phyloP scores from a whole-genome alignment of 53 echinoderm and acorn worm species.

The Stichopus horrens region DNA sequence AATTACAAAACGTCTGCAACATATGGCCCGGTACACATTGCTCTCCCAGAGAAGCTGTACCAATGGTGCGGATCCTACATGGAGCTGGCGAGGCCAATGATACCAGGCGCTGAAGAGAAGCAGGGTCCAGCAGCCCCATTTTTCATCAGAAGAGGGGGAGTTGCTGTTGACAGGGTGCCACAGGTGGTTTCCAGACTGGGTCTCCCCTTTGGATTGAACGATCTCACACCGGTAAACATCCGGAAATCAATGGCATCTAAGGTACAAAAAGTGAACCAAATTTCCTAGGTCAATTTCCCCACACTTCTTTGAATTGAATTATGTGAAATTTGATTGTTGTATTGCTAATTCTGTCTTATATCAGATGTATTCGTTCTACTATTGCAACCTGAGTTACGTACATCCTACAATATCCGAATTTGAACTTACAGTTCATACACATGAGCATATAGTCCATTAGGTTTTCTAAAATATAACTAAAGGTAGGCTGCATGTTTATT shows the following conservation, averaged over 20 bases:
- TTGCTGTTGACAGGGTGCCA: neutral
- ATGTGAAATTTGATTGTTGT: too few relatives aligned
- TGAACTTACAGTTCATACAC: too few relatives aligned
- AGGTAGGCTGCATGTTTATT: too few relatives aligned
- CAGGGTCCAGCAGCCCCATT: neutral
- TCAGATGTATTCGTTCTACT: too few relatives aligned
- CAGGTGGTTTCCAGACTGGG: neutral
- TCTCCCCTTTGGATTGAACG: neutral
- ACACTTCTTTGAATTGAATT: too few relatives aligned
- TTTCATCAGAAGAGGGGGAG: neutral
- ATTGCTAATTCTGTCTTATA: too few relatives aligned
- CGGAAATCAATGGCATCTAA: neutral
- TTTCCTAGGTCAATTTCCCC: too few relatives aligned
- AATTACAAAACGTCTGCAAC: neutral
- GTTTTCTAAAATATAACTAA: too few relatives aligned
- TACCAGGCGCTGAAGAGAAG: too few relatives aligned
- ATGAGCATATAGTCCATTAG: too few relatives aligned
- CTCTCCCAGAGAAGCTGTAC: neutral
- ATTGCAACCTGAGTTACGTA: too few relatives aligned
- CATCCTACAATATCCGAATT: too few relatives aligned
- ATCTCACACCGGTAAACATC: conserved; percentile 1
- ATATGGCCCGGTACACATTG: neutral
- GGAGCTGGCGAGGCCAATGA: neutral
- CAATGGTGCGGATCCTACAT: neutral
- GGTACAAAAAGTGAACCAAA: neutral